phyloP scores from a whole-genome alignment of 2,888 invertebrate species.

The Pteria penguin region DNA sequence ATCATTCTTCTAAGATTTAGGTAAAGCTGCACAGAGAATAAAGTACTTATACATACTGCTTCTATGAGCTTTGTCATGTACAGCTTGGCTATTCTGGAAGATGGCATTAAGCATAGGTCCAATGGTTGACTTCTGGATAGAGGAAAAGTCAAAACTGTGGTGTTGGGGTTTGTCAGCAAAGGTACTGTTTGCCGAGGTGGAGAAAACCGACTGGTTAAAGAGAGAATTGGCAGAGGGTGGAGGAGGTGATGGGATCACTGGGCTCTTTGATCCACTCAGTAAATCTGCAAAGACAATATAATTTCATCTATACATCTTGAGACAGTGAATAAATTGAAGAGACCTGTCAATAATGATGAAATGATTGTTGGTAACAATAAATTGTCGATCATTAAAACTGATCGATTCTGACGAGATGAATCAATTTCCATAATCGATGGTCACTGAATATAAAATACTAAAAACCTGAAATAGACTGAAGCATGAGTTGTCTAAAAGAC shows the following conservation, averaged over 20 bases:
- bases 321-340: no score
- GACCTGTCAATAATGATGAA: no score
- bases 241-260: conserved; percentile 67
- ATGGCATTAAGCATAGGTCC: conserved; percentile 39
- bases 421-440: no score
- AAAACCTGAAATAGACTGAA: no score
- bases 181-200: conserved; percentile 55
- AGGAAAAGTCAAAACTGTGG: conserved; percentile 48
- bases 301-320: no score
- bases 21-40: neutral
- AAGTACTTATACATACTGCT: conserved; percentile 25
- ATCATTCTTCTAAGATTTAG: no score
- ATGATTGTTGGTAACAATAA: no score
- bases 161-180: conserved; percentile 61
- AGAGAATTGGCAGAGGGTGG: conserved; percentile 52
- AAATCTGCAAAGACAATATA: conserved; percentile 56
- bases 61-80: conserved; percentile 24
- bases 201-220: conserved; percentile 58
- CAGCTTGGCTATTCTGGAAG: conserved; percentile 27
- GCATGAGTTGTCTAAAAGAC: no score
- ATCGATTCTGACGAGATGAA: no score
- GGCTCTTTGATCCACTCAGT: conserved; percentile 69
- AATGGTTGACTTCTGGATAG: conserved; percentile 34
- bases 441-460: no score
- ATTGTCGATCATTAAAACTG: no score